phyloP scores from a whole-genome alignment of 2,113 vertebrate species.

The Amphilophus citrinellus region DNA sequence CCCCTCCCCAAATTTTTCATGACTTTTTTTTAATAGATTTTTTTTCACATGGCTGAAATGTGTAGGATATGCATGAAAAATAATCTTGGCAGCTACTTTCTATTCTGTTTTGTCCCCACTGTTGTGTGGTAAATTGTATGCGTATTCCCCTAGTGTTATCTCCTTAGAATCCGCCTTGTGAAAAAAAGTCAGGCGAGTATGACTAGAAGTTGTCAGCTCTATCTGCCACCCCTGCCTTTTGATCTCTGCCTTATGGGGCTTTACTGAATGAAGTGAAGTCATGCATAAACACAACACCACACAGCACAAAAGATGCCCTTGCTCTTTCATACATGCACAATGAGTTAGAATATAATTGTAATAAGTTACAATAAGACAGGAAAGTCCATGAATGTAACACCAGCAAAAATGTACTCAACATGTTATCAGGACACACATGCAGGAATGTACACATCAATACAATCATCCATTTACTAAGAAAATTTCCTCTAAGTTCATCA shows the following conservation, averaged over 20 bases:
- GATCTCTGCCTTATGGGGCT: slow-evolving; percentile 54
- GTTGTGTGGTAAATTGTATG: slow-evolving; percentile 23
- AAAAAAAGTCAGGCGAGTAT: slow-evolving; percentile 25
- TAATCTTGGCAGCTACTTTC: slow-evolving; percentile 25
- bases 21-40: background rate
- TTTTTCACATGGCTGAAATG: slow-evolving; percentile 5
- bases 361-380: background rate
- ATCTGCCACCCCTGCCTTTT: slow-evolving; percentile 52
- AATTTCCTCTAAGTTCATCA: accelerated
- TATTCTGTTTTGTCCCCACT: background rate
- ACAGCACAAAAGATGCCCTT: background rate
- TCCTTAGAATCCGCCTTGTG: background rate
- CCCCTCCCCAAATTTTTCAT: background rate
- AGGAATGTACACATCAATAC: background rate
- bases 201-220: slow-evolving; percentile 59
- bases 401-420: background rate
- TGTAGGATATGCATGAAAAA: slow-evolving; percentile 37
- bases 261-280: slow-evolving; percentile 39
- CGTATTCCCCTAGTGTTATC: slow-evolving; percentile 39
- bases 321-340: background rate
- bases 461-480: background rate
- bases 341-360: no score
- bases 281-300: slow-evolving; percentile 42
- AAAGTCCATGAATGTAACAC: background rate
- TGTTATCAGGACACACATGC: background rate